Evolutionary conservation across 1,140 invertebrate species (phyloP), one percentile per base, ranked within the genome.

Genomic region (Ips nitidus): DNA sequence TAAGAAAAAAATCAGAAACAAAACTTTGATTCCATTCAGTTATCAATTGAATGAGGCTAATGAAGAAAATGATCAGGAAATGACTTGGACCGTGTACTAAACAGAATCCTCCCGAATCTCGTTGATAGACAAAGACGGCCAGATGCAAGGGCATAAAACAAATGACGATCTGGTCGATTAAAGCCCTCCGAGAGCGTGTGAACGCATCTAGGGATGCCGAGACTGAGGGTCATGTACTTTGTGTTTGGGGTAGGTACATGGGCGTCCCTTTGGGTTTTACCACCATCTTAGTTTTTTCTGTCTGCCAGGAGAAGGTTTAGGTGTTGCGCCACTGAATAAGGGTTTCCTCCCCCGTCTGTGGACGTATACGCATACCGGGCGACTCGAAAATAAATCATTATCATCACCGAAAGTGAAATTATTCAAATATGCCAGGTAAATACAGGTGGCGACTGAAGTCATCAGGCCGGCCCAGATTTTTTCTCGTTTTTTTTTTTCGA

Each of bases 81-180:
- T 22, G 22, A 22, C 22, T 22, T 22, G 22, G 22, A 22, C 22
- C 22, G 22, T 22, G 22, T 22, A 22, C 22, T 22, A 22, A 22
- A 22, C 22, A 22, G 22, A 22, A 22, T 22, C 22, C 22, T 22
- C 22, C 22, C 22, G 0, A 22, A 22, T 36, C 3, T 41, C 6
- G 22, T 6, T 50, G 58, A 55, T 69, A 66, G 69, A 71, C 63
- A 58, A 66, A 55, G 69, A 71, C 42, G 56, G 69, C 60, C 56
- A 64, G 40, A 50, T 50, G 45, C 52, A 59, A 58, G 39, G 65
- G 67, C 53, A 71, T 71, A 74, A 74, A 74, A 74, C 73, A 74
- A 74, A 74, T 74, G 73, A 74, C 70, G 70, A 74, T 71, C 68
- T 71, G 72, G 72, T 69, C 72, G 72, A 73, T 71, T 70, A 63